phyloP scores from a whole-genome alignment of 2,888 invertebrate genomes.

The Schrankia costaestrigalis region DNA sequence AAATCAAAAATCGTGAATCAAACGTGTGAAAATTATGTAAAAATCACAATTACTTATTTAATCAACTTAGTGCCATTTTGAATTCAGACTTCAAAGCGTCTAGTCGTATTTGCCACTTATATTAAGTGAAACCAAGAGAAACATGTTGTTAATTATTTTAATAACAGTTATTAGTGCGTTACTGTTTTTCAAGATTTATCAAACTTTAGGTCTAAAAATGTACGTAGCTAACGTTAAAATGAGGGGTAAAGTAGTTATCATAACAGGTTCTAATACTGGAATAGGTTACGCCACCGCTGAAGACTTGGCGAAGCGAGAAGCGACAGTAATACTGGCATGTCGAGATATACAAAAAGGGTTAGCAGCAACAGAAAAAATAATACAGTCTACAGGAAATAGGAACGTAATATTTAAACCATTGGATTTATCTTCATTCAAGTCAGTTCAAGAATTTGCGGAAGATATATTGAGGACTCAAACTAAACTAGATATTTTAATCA shows the following conservation, averaged over 20 bases:
- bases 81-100: too few species aligned
- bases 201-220: constrained; percentile 25
- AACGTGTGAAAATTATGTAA: too few species aligned
- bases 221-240: constrained; percentile 26
- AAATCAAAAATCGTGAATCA: too few species aligned
- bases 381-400: constrained; percentile 82
- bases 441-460: constrained; percentile 88
- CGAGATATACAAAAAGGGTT: constrained; percentile 52
- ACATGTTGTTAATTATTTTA: too few species aligned
- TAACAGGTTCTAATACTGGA: constrained; percentile 55
- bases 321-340: constrained; percentile 77
- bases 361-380: constrained; percentile 79
- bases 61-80: too few species aligned
- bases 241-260: constrained; percentile 48
- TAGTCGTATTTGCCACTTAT: too few species aligned
- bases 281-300: constrained; percentile 54
- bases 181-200: constrained; percentile 27
- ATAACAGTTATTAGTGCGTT: too few species aligned
- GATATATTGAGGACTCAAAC: constrained; percentile 85
- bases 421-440: constrained; percentile 86
- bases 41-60: too few species aligned
- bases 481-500: constrained; percentile 87
- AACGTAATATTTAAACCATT: constrained; percentile 84
- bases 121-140: too few species aligned
- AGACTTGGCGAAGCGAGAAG: constrained; percentile 68